These are phyloP conservation scores for Ennomos fuscantarius DNA, from an alignment of 2,888 invertebrate genomes.

Conservation along the genomic window DNA sequence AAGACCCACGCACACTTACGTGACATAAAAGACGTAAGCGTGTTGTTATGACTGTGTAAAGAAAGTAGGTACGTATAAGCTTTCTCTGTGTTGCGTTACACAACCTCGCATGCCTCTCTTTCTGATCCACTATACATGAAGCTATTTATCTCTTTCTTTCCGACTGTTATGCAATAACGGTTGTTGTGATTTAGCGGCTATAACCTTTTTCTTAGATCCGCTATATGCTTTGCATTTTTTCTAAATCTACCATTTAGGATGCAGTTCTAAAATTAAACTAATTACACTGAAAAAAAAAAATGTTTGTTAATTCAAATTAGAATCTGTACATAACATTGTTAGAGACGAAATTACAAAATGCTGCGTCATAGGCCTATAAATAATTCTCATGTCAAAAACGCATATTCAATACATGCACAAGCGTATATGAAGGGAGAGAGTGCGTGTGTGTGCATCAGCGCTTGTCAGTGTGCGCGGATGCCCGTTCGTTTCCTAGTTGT, in stretches of 20 bases:
- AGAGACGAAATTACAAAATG: conserved; percentile 16
- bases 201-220: conserved; percentile 80
- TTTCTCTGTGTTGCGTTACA: conserved; percentile 83
- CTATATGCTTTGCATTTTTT: conserved; percentile 51
- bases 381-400: conserved; percentile 72
- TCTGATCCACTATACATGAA: conserved; percentile 49
- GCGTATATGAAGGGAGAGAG: conserved; percentile 37
- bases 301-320: conserved; percentile 15
- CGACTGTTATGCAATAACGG: conserved; percentile 83
- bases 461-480: conserved; percentile 53
- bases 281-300: background rate
- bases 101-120: conserved; percentile 68
- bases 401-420: conserved; percentile 63
- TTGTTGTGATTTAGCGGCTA: conserved; percentile 78
- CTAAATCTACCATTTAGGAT: conserved; percentile 7
- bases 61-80: conserved; percentile 81
- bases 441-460: conserved; percentile 40
- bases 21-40: conserved; percentile 40
- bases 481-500: conserved; percentile 81
- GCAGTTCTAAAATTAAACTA: conserved; percentile 22
- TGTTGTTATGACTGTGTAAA: conserved; percentile 48
- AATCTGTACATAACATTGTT: conserved; percentile 7
- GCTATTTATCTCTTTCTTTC: conserved; percentile 57
- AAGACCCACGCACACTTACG: conserved; percentile 69
- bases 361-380: conserved; percentile 61